Evolutionary conservation across 2,888 invertebrate species (phyloP).

Genomic region (Leptura quadrifasciata): DNA sequence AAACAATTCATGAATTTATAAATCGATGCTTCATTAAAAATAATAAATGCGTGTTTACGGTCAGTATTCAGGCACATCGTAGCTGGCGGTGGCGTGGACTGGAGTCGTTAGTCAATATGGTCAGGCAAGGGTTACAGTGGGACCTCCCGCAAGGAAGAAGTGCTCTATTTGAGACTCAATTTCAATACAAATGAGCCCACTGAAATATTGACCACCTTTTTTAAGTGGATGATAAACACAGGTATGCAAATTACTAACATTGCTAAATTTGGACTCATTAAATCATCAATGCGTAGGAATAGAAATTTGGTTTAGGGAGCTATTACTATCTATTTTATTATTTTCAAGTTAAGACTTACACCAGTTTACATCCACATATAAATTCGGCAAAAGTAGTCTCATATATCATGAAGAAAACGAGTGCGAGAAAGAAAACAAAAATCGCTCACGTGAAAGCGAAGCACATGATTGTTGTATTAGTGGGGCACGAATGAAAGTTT

Average conservation of each 20-base stretch:
- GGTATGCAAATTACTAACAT: constrained; percentile 18
- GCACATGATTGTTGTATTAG: too few species aligned
- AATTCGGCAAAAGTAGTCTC: too few species aligned
- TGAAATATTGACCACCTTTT: constrained; percentile 59
- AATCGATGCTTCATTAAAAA: constrained; percentile 67
- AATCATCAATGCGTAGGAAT: not conserved
- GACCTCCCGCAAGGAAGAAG: constrained; percentile 64
- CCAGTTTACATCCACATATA: too few species aligned
- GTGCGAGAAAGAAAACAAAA: too few species aligned
- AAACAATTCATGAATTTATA: constrained; percentile 47
- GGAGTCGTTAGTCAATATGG: constrained; percentile 61
- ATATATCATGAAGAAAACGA: too few species aligned
- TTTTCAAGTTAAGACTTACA: too few species aligned
- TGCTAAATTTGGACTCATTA: constrained; percentile 9
- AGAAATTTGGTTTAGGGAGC: not conserved
- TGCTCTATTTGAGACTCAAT: constrained; percentile 64
- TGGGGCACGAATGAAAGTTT: too few species aligned
- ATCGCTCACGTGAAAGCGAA: too few species aligned
- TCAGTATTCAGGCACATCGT: constrained; percentile 21
- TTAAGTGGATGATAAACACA: not conserved
- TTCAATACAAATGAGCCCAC: constrained; percentile 66
- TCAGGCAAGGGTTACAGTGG: constrained; percentile 58
- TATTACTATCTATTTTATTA: too few species aligned
- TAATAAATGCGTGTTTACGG: constrained; percentile 62
- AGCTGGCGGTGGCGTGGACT: constrained; percentile 57